phyloP scores from a whole-genome alignment of 2,888 invertebrate genomes.

The Orthonychiurus folsomi region DNA sequence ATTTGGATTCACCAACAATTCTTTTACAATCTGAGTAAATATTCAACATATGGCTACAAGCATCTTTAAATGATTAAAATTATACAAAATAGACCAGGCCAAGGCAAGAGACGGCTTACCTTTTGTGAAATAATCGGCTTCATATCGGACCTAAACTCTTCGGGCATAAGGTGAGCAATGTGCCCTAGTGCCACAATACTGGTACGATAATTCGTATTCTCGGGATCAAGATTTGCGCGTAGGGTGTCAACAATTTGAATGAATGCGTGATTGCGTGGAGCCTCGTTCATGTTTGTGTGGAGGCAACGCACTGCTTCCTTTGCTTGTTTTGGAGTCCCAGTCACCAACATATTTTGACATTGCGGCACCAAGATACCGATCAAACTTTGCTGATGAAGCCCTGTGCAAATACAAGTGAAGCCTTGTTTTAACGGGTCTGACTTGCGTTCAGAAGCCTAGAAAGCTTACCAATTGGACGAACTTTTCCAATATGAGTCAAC shows the following conservation, averaged over 20 bases:
- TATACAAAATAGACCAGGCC: constrained; percentile 7
- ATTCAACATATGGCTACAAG: constrained; percentile 27
- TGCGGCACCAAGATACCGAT: constrained; percentile 72
- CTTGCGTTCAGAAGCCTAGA: constrained; percentile 29
- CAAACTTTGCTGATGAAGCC: constrained; percentile 64
- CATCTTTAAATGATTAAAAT: constrained; percentile 1
- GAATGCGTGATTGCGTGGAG: constrained; percentile 33
- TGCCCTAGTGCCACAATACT: constrained; percentile 91
- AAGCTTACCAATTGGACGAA: constrained; percentile 68
- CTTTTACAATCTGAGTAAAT: constrained; percentile 92
- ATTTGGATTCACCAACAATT: constrained; percentile 61
- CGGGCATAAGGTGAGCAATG: constrained; percentile 84
- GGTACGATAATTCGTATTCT: constrained; percentile 75
- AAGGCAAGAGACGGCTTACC: constrained; percentile 48
- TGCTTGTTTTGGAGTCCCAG: constrained; percentile 87
- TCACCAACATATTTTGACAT: constrained; percentile 77
- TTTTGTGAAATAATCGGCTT: constrained; percentile 90
- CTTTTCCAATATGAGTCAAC: constrained; percentile 78
- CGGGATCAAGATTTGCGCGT: constrained; percentile 63
- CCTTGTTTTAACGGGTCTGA: not conserved
- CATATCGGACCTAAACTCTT: constrained; percentile 77
- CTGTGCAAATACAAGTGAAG: constrained; percentile 43
- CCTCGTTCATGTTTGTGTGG: constrained; percentile 63
- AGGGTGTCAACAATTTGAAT: constrained; percentile 44
- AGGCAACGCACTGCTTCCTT: constrained; percentile 93